These are phyloP conservation scores for Anas acuta DNA, from an alignment of 2,797 vertebrate genomes.

Conservation along the genomic window DNA sequence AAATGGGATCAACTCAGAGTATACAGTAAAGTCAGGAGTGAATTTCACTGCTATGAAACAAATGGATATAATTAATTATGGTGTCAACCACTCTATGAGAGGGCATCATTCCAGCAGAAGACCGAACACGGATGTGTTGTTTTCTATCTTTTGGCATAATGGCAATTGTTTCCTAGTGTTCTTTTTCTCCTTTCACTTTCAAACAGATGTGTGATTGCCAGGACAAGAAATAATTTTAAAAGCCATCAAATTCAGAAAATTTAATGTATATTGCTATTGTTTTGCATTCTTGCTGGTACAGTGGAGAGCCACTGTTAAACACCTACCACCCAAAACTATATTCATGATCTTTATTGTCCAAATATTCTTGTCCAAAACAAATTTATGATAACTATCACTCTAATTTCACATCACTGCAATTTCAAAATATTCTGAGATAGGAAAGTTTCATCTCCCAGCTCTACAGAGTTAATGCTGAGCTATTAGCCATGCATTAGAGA, in stretches of 20 bases:
- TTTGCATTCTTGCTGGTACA: background rate
- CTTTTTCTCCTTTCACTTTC: background rate
- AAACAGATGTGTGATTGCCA: background rate
- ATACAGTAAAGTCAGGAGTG: constrained; percentile 27
- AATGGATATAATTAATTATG: constrained; percentile 68
- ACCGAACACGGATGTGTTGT: background rate
- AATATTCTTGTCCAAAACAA: background rate
- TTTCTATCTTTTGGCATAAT: constrained; percentile 18
- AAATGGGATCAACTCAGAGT: constrained; percentile 47
- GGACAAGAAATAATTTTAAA: constrained; percentile 49
- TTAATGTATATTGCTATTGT: background rate
- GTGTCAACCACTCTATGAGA: constrained; percentile 48
- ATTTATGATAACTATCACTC: constrained; percentile 79
- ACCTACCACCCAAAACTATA: background rate
- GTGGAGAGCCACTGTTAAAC: background rate
- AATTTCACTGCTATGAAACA: constrained; percentile 60
- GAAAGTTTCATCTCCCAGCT: constrained; percentile 21
- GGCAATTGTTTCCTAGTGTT: background rate
- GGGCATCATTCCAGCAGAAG: constrained; percentile 9
- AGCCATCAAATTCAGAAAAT: constrained; percentile 12
- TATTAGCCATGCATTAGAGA: constrained; percentile 65
- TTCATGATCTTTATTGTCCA: constrained; percentile 27
- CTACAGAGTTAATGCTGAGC: constrained; percentile 43
- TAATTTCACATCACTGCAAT: constrained; percentile 80
- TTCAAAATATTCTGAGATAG: constrained; percentile 60